Conservation (phyloP, 2,888 invertebrate genomes). For the Lepidochrysops patricia region DNA sequence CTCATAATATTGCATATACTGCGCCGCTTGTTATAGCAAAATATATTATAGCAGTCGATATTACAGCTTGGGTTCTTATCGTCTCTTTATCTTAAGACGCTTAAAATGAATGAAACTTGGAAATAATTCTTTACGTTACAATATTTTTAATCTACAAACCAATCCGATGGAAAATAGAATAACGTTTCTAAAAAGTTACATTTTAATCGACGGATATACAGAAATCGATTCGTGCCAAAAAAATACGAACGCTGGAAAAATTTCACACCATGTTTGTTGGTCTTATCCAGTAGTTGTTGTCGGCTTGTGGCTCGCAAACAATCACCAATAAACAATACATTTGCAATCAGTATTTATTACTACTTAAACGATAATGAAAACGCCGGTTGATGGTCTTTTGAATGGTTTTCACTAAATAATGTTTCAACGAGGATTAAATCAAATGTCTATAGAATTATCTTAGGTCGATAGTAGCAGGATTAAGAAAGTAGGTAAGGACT, state of each 20-base stretch:
- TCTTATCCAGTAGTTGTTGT: constrained; percentile 42
- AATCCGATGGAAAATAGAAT: background rate
- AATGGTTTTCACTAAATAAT: background rate
- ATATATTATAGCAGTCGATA: no score
- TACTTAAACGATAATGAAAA: constrained; percentile 13
- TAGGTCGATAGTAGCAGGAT: no score
- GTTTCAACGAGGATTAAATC: background rate
- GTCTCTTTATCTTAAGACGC: no score
- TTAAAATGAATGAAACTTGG: no score
- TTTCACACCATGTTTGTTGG: constrained; percentile 40
- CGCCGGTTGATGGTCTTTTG: constrained; percentile 4
- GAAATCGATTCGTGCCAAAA: constrained; percentile 28
- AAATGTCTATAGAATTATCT: no score
- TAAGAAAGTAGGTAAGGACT: no score
- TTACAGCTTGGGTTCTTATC: no score
- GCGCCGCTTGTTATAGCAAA: no score
- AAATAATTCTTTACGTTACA: background rate
- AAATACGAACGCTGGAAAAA: constrained; percentile 22
- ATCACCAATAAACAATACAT: constrained; percentile 61
- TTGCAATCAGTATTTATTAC: constrained; percentile 37
- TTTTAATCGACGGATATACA: background rate
- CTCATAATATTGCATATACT: no score
- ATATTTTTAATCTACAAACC: background rate
- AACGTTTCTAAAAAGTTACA: background rate
- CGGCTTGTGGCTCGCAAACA: constrained; percentile 45